Conservation (phyloP, 1,140 invertebrate species). For the Pogonomyrmex barbatus region DNA sequence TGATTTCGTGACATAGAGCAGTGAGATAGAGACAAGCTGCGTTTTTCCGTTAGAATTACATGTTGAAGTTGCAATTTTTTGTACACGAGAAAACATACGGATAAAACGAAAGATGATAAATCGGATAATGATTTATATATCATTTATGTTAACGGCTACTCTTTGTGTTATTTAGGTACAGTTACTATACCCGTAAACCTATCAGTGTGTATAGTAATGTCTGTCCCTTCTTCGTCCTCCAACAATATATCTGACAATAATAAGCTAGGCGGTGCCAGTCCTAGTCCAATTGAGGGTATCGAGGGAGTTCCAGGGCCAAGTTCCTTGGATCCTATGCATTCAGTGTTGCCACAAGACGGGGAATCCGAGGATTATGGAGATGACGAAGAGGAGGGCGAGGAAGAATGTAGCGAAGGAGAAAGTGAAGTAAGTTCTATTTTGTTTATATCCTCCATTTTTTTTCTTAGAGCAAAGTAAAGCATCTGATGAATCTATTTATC, state of each 20-base stretch:
- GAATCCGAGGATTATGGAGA: constrained; percentile 82
- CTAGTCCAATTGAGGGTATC: constrained; percentile 81
- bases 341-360: constrained; percentile 74
- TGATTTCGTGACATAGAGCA: background rate
- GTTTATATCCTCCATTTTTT: background rate
- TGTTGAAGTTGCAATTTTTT: background rate
- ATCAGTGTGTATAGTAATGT: constrained; percentile 80
- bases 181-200: constrained; percentile 44
- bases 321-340: constrained; percentile 75
- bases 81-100: background rate
- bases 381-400: constrained; percentile 80
- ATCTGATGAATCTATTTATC: no score
- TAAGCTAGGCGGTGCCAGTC: constrained; percentile 82
- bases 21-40: background rate
- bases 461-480: background rate
- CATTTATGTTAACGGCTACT: background rate
- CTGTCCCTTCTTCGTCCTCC: constrained; percentile 82
- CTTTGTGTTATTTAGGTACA: constrained; percentile 16
- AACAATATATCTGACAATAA: constrained; percentile 78
- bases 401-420: constrained; percentile 80
- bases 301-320: constrained; percentile 81
- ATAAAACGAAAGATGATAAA: background rate
- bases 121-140: background rate
- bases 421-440: constrained; percentile 75
- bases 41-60: background rate